These are phyloP conservation scores for Actinia equina DNA, from an alignment of 64 coral and sea anemone species.

Conservation along the genomic window DNA sequence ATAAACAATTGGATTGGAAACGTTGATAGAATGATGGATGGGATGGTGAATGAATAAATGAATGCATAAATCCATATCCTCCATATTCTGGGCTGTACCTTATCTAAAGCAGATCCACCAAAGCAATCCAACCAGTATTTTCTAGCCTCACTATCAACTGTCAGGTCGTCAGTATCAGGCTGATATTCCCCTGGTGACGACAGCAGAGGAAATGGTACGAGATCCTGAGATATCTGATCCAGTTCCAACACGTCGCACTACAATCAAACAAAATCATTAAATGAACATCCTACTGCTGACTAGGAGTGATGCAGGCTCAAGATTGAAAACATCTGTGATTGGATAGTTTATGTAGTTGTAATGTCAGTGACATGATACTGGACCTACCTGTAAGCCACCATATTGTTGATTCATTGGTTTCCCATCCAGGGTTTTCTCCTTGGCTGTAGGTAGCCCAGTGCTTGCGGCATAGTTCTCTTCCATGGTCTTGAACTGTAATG, in stretches of 20 bases:
- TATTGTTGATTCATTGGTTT: background rate
- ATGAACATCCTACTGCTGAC: background rate
- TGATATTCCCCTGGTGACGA: slow-evolving; percentile 64
- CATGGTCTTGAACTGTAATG: slow-evolving; percentile 45
- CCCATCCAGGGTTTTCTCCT: background rate
- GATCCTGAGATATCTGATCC: slow-evolving; percentile 63
- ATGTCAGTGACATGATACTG: background rate
- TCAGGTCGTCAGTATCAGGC: slow-evolving; percentile 92
- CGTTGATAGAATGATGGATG: too few species aligned
- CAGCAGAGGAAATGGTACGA: slow-evolving; percentile 77
- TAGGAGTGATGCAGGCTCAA: too few species aligned
- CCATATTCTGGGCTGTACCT: too few species aligned
- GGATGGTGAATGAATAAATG: too few species aligned
- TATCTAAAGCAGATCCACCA: slow-evolving; percentile 68
- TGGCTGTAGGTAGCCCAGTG: slow-evolving; percentile 61
- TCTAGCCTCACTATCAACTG: slow-evolving; percentile 58
- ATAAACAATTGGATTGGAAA: too few species aligned
- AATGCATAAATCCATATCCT: too few species aligned
- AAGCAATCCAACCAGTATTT: slow-evolving; percentile 93
- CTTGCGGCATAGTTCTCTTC: slow-evolving; percentile 97
- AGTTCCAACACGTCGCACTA: slow-evolving; percentile 90
- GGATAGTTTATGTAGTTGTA: background rate
- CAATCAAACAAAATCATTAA: slow-evolving; percentile 17
- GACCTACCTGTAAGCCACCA: background rate
- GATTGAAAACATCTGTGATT: background rate